Conservation (phyloP, 2,113 vertebrate genomes). For the Pseudolaguvia tuberculata region DNA sequence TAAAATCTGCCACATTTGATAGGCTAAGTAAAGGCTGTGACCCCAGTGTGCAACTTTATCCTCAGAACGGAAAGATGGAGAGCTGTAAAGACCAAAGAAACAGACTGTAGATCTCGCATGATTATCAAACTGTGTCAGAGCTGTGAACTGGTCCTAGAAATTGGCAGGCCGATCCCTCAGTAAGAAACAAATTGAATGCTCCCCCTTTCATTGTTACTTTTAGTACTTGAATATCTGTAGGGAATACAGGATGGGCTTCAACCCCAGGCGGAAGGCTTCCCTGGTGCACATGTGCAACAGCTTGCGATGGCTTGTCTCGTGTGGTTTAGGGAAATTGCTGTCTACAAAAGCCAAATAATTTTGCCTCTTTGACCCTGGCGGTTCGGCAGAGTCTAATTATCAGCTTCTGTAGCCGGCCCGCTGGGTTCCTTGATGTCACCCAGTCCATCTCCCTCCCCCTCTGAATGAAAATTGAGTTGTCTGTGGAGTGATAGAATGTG, state of each 20-base stretch:
- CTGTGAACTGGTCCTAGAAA: conserved; percentile 70
- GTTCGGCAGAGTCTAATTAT: conserved; percentile 82
- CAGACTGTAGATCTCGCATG: conserved; percentile 55
- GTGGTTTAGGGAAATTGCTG: conserved; percentile 85
- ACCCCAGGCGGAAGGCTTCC: conserved; percentile 49
- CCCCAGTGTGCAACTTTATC: conserved; percentile 40
- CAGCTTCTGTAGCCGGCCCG: conserved; percentile 70
- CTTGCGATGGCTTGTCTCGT: conserved; percentile 80
- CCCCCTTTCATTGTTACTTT: conserved; percentile 70
- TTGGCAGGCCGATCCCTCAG: conserved; percentile 65
- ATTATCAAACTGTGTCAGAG: conserved; percentile 71
- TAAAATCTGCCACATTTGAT: conserved; percentile 59
- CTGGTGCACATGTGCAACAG: conserved; percentile 77
- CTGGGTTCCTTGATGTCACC: conserved; percentile 65
- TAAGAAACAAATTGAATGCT: conserved; percentile 79
- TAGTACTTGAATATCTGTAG: conserved; percentile 76
- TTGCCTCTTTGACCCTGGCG: conserved; percentile 70
- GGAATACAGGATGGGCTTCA: conserved; percentile 69
- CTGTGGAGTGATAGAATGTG: conserved; percentile 70
- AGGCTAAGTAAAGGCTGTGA: conserved; percentile 49
- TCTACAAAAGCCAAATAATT: conserved; percentile 83
- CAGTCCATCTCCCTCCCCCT: conserved; percentile 64
- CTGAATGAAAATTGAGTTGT: conserved; percentile 71
- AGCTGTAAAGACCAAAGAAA: not conserved
- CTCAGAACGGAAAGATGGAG: conserved; percentile 25